Conservation (phyloP, 2,113 vertebrate genomes). For the Anoplopoma fimbria region DNA sequence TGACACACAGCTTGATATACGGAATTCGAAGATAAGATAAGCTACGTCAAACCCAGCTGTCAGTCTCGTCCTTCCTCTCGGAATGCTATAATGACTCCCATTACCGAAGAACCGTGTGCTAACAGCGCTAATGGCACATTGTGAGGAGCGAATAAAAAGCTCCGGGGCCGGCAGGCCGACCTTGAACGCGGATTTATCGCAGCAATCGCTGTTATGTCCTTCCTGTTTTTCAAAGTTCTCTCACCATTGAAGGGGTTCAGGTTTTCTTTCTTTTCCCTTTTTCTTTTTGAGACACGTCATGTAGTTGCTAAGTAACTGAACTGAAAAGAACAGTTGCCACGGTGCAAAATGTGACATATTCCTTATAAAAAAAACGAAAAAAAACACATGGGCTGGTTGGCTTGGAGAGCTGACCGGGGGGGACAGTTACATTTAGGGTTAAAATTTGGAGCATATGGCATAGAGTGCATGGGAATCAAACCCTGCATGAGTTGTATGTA, state of each 20-base stretch:
- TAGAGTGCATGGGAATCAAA: conserved; percentile 16
- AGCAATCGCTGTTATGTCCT: conserved; percentile 27
- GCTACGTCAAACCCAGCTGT: conserved; percentile 4
- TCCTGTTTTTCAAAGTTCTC: conserved; percentile 12
- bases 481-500: no score
- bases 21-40: background rate
- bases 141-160: conserved; percentile 1
- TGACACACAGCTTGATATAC: background rate
- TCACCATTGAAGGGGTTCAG: background rate
- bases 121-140: background rate
- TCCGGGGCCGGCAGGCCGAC: background rate
- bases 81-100: conserved; percentile 25
- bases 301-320: conserved; percentile 65
- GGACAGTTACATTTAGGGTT: background rate
- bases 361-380: background rate
- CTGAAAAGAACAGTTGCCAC: conserved; percentile 27
- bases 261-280: conserved; percentile 1
- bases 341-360: conserved; percentile 7
- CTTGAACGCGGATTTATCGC: background rate
- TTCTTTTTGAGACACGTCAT: conserved; percentile 18
- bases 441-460: background rate
- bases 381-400: background rate
- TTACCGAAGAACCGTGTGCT: background rate
- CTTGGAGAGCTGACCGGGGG: background rate
- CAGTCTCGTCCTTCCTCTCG: background rate